Evolutionary conservation across 1,140 invertebrate species (phyloP), one percentile per base, ranked within the genome.

Genomic region (Drosophila baimaii): DNA sequence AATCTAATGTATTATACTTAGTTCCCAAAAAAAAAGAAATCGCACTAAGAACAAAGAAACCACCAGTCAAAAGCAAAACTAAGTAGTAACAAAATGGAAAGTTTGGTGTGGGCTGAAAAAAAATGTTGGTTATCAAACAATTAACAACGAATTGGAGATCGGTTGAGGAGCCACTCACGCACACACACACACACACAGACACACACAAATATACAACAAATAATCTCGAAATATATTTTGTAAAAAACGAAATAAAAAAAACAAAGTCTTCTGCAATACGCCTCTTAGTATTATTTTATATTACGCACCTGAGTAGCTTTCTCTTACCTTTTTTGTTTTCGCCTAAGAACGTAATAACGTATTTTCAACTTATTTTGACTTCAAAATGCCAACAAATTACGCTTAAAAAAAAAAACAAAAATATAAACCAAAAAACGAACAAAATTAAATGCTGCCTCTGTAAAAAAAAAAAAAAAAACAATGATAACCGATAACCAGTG

Each of bases 21-120:
- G 51, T 31, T 19, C 12, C 31, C 21, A 37, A 46, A 12, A 29
- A 75, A 54, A 69, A 44, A 29, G 51, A 63, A 64, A 57, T 71
- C 62, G 86, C 86, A 90, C 81, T 76, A 86, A 81, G 86, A 90
- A 86, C 86, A 90, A 88, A 80, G 23, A 29, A 47, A 12, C 13
- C 56, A 59, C 21, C 66, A 68, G 31, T 33, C 5, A 37, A 59
- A 62, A 75, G 62, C 61, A 59, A 62, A 75, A 64, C 61, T 79
- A 29, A 33, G 59, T 65, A 33, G 13, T 63, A 63, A 59, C 33
- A 52, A 51, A 66, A 19, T 21, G 31, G 27, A 62, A 64, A 47
- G n/a, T 71, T 71, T 49, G 69, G 69, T 71, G 66, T 71, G 69
- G 69, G 46, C 39, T 29, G 37, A 51, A 44, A 25, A 47, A 27